Evolutionary conservation across 2,888 invertebrate species (phyloP).

Genomic region (Adineta ricciae): DNA sequence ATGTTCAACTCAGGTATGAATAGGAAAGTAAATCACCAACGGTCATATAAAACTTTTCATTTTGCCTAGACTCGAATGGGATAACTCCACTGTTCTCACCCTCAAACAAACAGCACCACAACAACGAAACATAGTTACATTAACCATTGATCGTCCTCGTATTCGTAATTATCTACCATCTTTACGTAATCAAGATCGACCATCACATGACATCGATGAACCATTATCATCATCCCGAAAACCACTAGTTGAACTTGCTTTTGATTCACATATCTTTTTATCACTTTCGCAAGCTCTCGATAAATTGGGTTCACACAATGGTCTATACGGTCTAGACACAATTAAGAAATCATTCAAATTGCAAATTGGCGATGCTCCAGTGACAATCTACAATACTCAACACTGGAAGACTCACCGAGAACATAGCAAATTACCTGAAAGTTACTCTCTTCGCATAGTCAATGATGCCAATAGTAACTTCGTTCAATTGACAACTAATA

Average conservation of each 20-base stretch:
- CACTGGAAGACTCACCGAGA: background rate
- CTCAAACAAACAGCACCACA: background rate
- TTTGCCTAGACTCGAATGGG: background rate
- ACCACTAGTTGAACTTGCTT: background rate
- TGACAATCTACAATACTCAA: background rate
- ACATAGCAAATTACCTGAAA: background rate
- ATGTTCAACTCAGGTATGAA: background rate
- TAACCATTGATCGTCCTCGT: background rate
- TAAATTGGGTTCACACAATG: constrained; percentile 1
- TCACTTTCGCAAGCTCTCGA: background rate
- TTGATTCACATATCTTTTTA: background rate
- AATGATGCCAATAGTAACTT: background rate
- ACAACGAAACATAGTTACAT: background rate
- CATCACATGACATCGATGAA: background rate
- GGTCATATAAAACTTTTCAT: too few species aligned
- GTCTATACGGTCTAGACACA: background rate
- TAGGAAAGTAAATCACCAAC: too few species aligned
- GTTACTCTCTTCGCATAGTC: background rate
- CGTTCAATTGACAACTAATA: background rate
- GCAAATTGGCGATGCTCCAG: background rate
- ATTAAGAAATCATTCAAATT: background rate
- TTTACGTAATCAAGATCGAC: background rate
- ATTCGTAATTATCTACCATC: background rate
- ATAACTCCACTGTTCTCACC: background rate
- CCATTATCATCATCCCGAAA: background rate